phyloP scores from a whole-genome alignment of 2,797 vertebrate genomes.

The Anguilla anguilla region DNA sequence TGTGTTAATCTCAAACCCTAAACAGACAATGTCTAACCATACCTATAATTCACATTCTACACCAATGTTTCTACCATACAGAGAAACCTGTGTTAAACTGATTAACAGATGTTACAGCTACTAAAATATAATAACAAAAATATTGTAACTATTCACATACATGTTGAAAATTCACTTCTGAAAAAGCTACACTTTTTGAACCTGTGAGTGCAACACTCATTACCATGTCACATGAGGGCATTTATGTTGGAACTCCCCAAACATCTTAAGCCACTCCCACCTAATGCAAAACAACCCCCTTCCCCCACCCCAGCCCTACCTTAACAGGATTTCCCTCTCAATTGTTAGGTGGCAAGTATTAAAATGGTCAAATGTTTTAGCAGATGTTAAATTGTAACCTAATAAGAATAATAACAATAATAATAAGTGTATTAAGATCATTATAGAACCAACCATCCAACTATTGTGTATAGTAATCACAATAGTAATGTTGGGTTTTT shows the following conservation, averaged over 20 bases:
- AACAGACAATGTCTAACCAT: not conserved
- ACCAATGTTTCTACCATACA: not conserved
- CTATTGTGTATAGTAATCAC: not conserved
- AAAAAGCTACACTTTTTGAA: not conserved
- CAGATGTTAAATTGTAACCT: not conserved
- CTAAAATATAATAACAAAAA: not conserved
- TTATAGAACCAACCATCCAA: not conserved
- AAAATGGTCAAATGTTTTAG: not conserved
- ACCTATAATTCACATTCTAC: not conserved
- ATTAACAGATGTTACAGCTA: too few relatives aligned
- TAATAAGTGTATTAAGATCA: not conserved
- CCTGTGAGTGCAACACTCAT: not conserved
- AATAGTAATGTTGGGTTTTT: not conserved
- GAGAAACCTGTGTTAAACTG: not conserved
- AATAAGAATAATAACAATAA: not conserved
- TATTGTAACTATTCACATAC: not conserved
- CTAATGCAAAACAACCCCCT: not conserved
- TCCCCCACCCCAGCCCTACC: not conserved
- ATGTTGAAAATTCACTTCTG: not conserved
- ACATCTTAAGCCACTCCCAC: conserved; percentile 9
- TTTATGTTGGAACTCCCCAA: not conserved
- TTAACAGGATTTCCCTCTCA: not conserved
- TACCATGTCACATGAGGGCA: not conserved
- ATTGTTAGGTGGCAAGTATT: not conserved
- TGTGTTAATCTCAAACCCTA: not conserved